A percentile compares a stretch with the other conserved stretches of the same genome.
These are phyloP conservation scores for Adoxophyes honmai DNA, from an alignment of 1,140 invertebrate species.

Conservation along the genomic window DNA sequence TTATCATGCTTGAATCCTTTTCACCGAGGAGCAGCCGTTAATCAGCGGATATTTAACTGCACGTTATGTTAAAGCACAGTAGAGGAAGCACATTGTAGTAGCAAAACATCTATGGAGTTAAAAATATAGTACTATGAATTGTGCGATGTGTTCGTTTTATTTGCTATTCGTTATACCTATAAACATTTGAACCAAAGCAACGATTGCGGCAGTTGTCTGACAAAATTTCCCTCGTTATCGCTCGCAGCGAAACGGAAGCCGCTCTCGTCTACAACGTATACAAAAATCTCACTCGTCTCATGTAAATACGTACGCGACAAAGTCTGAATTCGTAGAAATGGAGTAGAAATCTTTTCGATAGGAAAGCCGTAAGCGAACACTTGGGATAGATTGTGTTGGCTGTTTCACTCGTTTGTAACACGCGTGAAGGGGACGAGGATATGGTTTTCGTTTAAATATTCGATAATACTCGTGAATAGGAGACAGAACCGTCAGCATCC, in stretches of 20 bases:
- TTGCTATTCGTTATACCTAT: too few species aligned
- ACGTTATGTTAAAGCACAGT: too few species aligned
- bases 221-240: conserved; percentile 18
- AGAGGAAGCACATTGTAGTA: too few species aligned
- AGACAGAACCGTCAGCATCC: conserved; percentile 38
- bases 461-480: conserved; percentile 2
- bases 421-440: background rate
- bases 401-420: background rate
- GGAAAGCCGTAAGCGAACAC: background rate
- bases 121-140: too few species aligned
- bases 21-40: conserved; percentile 1
- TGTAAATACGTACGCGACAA: conserved; percentile 64
- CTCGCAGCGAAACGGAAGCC: conserved; percentile 30
- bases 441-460: conserved; percentile 2
- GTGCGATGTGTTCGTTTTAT: too few species aligned
- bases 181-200: background rate
- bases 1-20: conserved; percentile 54
- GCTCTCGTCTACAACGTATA: conserved; percentile 42
- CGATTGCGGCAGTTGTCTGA: background rate
- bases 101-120: too few species aligned
- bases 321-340: conserved; percentile 45
- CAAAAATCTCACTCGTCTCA: conserved; percentile 51
- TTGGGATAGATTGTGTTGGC: background rate
- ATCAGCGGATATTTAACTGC: background rate
- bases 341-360: conserved; percentile 22